Base-by-base conservation (phyloP, 2,888 invertebrate species). In the Pollenia amentaria region DNA sequence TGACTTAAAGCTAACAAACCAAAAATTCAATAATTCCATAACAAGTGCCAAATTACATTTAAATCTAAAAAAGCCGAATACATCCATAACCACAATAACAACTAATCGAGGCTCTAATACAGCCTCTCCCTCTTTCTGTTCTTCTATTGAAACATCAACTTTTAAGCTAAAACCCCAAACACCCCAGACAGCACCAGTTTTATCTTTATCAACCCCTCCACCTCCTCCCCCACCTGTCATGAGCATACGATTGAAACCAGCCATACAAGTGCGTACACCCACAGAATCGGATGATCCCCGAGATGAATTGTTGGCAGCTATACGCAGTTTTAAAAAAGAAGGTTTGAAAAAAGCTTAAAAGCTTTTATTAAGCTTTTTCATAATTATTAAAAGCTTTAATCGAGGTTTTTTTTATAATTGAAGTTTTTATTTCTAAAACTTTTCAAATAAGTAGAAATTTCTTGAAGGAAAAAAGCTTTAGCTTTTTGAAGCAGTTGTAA, bases 271-370 rank as follows among this genome's bases (percentile, higher is more conserved):
- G 46, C 88, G 89, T 80, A 72, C 89, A 57, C 81, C 88, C 12
- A 86, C 90, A 18, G 38, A 88, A 21, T 90, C 91, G 64, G 89
- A 92, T 2, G 96, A 96, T 92, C 94, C 95, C 0, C 94, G 96
- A 64, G 95, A 96, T 89, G 94, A 95, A 89, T 93, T 97, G 46
- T 93, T 97, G 92, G 94, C 95, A 70, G 96, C 96, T 18, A 97
- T 97, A 90, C 94, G 96, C 88, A 95, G 94, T 91, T 97, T 96
- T 88, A 96, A 96, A 80, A 91, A 91, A 2, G 90, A 92, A 9
- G 90, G 91, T 65, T 89, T 93, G 12, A 92, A 92, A 67, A 89
- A 90, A 38, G 88, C 90, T 70, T 92, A 38, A 60, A 14, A 1
- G 10, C 0, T 64, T 64, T 6, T 29, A 44, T 46, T 14, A 14